A percentile compares a stretch with the other conserved stretches of the same genome.
phyloP scores from a whole-genome alignment of 2,888 invertebrate species.

The Campoplex nolae region DNA sequence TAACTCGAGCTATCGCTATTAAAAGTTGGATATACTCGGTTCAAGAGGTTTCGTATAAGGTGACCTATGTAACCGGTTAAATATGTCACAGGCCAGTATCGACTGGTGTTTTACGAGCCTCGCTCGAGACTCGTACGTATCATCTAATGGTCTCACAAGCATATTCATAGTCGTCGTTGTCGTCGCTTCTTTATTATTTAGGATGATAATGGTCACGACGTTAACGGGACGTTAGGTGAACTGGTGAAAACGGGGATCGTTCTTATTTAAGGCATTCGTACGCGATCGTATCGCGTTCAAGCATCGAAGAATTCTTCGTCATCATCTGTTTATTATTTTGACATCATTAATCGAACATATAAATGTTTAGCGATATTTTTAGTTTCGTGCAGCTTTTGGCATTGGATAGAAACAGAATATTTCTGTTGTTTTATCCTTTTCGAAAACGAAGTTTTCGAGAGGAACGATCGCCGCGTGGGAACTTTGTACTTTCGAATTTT shows the following conservation, averaged over 20 bases:
- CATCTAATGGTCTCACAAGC: conserved; percentile 16
- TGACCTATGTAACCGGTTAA: conserved; percentile 65
- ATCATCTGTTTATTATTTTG: neutral
- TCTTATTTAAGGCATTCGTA: conserved; percentile 34
- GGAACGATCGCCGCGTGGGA: too few relatives aligned
- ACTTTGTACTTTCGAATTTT: neutral
- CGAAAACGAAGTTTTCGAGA: too few relatives aligned
- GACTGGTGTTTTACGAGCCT: conserved; percentile 58
- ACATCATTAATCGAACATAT: neutral
- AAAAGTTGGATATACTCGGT: conserved; percentile 35
- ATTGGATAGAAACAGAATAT: too few relatives aligned
- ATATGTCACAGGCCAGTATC: conserved; percentile 64
- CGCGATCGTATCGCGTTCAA: neutral
- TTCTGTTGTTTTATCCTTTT: too few relatives aligned
- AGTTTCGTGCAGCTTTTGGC: too few relatives aligned
- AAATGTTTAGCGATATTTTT: neutral
- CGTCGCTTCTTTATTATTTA: conserved; percentile 68
- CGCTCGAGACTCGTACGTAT: conserved; percentile 36
- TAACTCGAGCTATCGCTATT: conserved; percentile 25
- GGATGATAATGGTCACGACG: conserved; percentile 58
- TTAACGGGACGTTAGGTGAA: conserved; percentile 36
- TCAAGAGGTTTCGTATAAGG: conserved; percentile 44
- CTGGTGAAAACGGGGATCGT: conserved; percentile 14
- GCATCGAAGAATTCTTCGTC: neutral
- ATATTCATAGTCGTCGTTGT: conserved; percentile 53